Percentiles rank a stretch among this genome's conserved stretches.
phyloP scores from a whole-genome alignment of 1,140 invertebrate species.

The Cydia amplana region DNA sequence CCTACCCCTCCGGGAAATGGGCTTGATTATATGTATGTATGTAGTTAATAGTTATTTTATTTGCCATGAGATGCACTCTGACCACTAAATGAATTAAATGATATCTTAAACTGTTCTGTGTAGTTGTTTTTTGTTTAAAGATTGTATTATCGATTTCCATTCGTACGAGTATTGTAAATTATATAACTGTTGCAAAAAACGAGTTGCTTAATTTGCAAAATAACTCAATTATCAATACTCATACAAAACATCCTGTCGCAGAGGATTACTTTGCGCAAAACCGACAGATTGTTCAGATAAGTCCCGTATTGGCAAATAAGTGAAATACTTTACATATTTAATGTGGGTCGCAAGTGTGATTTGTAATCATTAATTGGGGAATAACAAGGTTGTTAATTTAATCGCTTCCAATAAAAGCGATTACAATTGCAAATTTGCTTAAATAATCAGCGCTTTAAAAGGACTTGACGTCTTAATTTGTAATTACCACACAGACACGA shows the following conservation, averaged over 20 bases:
- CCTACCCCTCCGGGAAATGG: no score
- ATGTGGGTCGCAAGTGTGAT: conserved; percentile 20
- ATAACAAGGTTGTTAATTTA: conserved; percentile 4
- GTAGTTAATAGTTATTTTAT: no score
- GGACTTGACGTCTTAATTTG: conserved; percentile 22
- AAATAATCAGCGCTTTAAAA: conserved; percentile 23
- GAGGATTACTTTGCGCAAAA: neutral
- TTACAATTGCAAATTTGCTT: conserved; percentile 23
- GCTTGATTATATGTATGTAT: no score
- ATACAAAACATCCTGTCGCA: conserved; percentile 5
- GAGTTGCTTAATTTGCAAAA: neutral
- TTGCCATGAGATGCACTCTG: no score
- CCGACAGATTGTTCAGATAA: conserved; percentile 17
- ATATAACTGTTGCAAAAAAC: neutral
- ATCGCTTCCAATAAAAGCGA: conserved; percentile 6
- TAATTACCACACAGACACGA: conserved; percentile 1
- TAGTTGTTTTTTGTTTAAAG: no score
- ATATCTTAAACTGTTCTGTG: no score
- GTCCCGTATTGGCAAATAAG: conserved; percentile 7
- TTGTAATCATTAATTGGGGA: conserved; percentile 25
- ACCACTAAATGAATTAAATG: no score
- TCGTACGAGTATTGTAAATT: neutral
- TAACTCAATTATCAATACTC: neutral
- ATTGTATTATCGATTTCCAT: no score
- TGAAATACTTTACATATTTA: conserved; percentile 11